Conservation (phyloP, 2,113 vertebrate genomes). For the Bathybates hornii region DNA sequence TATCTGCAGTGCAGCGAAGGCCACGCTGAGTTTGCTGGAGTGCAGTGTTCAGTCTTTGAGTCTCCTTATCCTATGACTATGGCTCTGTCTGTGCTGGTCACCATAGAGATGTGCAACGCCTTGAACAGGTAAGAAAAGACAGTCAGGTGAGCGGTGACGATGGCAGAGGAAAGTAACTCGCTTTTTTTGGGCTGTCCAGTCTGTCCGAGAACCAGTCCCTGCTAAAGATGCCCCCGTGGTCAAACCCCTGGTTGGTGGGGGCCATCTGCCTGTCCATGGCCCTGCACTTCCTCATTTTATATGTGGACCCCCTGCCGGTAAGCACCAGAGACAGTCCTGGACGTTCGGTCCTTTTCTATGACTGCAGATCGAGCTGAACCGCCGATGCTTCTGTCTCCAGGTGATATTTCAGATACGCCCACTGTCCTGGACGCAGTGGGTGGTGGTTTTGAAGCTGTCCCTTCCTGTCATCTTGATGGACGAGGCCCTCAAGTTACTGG, state of each 20-base stretch:
- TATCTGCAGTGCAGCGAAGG: conserved; percentile 76
- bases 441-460: conserved; percentile 78
- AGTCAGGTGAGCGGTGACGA: not conserved
- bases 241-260: conserved; percentile 76
- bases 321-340: not conserved
- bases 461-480: conserved; percentile 78
- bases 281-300: conserved; percentile 77
- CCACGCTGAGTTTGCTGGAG: conserved; percentile 70
- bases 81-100: conserved; percentile 77
- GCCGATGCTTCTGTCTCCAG: conserved; percentile 21
- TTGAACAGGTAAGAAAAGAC: conserved; percentile 69
- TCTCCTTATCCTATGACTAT: conserved; percentile 78
- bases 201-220: conserved; percentile 79
- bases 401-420: conserved; percentile 76
- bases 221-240: conserved; percentile 78
- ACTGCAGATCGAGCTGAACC: not conserved
- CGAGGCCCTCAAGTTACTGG: conserved; percentile 73
- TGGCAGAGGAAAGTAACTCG: not conserved
- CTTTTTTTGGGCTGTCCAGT: conserved; percentile 26
- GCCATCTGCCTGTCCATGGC: conserved; percentile 79
- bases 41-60: conserved; percentile 77
- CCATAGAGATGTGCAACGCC: conserved; percentile 80
- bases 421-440: conserved; percentile 74
- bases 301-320: conserved; percentile 75
- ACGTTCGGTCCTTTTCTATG: not conserved